Evolutionary conservation across 2,113 vertebrate genomes (phyloP), one percentile per base, ranked within the genome.

Genomic region (Embiotoca jacksoni): DNA sequence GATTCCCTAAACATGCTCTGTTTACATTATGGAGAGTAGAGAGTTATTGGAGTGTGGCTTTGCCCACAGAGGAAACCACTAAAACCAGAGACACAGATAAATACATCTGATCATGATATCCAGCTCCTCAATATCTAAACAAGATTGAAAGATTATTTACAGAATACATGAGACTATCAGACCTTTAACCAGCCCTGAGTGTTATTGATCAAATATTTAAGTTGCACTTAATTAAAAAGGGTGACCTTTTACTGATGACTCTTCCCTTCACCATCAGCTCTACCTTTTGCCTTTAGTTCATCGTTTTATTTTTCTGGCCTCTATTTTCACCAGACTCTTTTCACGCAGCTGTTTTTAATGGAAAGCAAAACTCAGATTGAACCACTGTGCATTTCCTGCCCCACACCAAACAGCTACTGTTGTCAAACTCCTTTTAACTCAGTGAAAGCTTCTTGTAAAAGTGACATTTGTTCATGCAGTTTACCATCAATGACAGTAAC

Each of bases 11-110:
- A 53, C 37, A 46, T 7, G 32, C 36, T n/a, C 0, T 35, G 50
- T 80, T 83, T 63, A 75, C 60, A 58, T 32, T 23, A 9, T 36
- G 37, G 64, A 36, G 23, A 69, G 54, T 7, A 6, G 6, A 13
- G 33, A 54, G 61, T 69, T 64, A n/a, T 58, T 76, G 47, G 58
- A 57, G 36, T 61, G 55, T 23, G 32, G 63, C 4, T 10, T 54
- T 53, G 35, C 59, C 44, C 57, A 32, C 9, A 0, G 5, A 50
- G 15, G 65, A 71, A 49, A 62, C 32, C 33, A 36, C 49, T 44
- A 52, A 39, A 49, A 71, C 70, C 60, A 49, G 33, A 75, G 41
- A 31, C 31, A 46, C 16, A 31, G 6, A 75, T 59, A 71, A 72
- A 80, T 72, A 67, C 67, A 72, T 37, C 10, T 3, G 30, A 54